Evolutionary conservation across 1,140 invertebrate genomes (phyloP), one percentile per base, ranked within the genome.

Genomic region (Trypoxylus dichotomus): DNA sequence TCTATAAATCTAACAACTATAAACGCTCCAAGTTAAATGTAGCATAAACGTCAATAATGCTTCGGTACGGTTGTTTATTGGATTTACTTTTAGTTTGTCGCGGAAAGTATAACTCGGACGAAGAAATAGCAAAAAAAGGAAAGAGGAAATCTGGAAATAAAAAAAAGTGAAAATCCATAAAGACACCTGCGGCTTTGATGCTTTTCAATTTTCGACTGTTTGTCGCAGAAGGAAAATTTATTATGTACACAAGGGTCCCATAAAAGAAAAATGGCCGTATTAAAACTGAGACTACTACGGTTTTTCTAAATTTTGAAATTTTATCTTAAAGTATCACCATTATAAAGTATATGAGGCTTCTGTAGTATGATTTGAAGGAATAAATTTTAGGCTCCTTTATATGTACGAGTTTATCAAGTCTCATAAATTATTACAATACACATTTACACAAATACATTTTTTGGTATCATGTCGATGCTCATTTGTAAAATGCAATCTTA

Each of bases 1-100:
- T 54, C 47, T 54, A 54, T 54, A 54, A 54, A 54, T 54, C 19
- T 54, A 54, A 54, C 47, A 54, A 54, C 47, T 54, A 54, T 54
- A 54, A 54, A 54, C 47, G 47, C 19, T 54, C 47, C 0, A n/a
- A 54, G 47, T 54, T 54, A 54, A 54, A 54, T 54, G 47, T 54
- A 54, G 47, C 47, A 54, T 54, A 54, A 54, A 54, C 47, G 47
- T 54, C 47, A 54, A 54, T 54, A 54, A 54, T 54, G 19, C 47
- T n/a, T n/a, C 47, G 47, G 13, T 54, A 54, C 47, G 47, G 47
- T 54, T 54, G 47, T 54, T 54, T 54, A 54, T 54, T 54, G 47
- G 47, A 54, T 54, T 54, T 54, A 54, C 15, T 54, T 54, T 54
- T 54, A 54, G 47, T 54, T 54, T 54, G 47, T 54, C 47, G 19